phyloP scores from a whole-genome alignment of 2,888 invertebrate species.

The Caenorhabditis afra region DNA sequence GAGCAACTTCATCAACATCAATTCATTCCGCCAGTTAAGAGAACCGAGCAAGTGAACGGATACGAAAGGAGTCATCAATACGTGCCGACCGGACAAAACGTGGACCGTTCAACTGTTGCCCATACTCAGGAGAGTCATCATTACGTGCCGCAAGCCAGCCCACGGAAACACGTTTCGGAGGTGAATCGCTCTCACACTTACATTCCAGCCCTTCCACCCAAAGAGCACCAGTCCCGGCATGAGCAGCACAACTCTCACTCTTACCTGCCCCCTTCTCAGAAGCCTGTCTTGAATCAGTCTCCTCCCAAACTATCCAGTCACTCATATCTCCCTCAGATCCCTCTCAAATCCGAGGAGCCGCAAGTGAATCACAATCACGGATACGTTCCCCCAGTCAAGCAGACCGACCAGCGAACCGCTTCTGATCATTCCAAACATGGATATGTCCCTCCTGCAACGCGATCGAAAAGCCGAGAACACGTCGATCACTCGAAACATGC shows the following conservation, averaged over 20 bases:
- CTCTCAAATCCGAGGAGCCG: conserved; percentile 8
- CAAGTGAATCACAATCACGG: conserved; percentile 42
- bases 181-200: conserved; percentile 54
- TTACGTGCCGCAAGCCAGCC: conserved; percentile 47
- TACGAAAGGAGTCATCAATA: conserved; percentile 43
- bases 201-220: conserved; percentile 50
- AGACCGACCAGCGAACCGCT: neutral
- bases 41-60: conserved; percentile 24
- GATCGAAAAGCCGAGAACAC: conserved; percentile 4
- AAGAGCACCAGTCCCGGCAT: conserved; percentile 47
- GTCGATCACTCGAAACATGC: conserved; percentile 30
- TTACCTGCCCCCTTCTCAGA: conserved; percentile 43
- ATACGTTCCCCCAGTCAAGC: conserved; percentile 17
- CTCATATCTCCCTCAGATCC: conserved; percentile 53
- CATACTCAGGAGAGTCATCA: conserved; percentile 30
- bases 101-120: neutral
- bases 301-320: conserved; percentile 50
- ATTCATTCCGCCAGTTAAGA: conserved; percentile 22
- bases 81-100: conserved; percentile 23
- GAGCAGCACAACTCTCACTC: conserved; percentile 45
- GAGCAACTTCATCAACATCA: conserved; percentile 35
- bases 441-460: conserved; percentile 23
- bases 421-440: conserved; percentile 32
- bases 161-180: conserved; percentile 39
- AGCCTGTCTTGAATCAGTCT: conserved; percentile 27